phyloP scores from a whole-genome alignment of 2,797 vertebrate genomes.

The Semaprochilodus insignis region DNA sequence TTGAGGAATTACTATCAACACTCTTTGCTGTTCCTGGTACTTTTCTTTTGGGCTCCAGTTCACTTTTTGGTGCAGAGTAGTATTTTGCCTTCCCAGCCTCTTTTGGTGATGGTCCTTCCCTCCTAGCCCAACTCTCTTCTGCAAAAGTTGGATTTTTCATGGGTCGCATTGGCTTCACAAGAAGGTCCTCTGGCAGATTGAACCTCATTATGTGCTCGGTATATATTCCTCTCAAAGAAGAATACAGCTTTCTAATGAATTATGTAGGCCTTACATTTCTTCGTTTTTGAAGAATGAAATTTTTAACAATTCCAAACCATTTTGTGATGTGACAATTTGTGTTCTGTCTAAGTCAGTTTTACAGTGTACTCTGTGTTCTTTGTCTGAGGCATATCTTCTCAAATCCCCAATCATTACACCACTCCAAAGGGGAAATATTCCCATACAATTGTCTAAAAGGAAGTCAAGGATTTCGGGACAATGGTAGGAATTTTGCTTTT shows the following conservation, averaged over 20 bases:
- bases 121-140: slow-evolving; percentile 11
- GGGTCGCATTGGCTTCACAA: background rate
- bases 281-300: slow-evolving; percentile 27
- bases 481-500: slow-evolving; percentile 11
- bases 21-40: background rate
- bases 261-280: too few relatives aligned
- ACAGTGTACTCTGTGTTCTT: background rate
- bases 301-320: slow-evolving; percentile 36
- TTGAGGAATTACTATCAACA: background rate
- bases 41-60: slow-evolving; percentile 14
- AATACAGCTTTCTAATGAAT: too few relatives aligned
- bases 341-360: slow-evolving; percentile 8
- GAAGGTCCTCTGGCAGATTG: background rate
- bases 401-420: slow-evolving; percentile 29
- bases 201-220: too few relatives aligned
- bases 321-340: slow-evolving; percentile 43
- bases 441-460: background rate
- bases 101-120: background rate
- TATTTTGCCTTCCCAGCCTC: background rate
- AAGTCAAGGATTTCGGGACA: slow-evolving; percentile 15
- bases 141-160: background rate
- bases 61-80: slow-evolving; percentile 1
- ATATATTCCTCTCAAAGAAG: too few relatives aligned
- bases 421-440: slow-evolving; percentile 27
- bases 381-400: slow-evolving; percentile 21